These are phyloP conservation scores for Lycaon pictus DNA, from an alignment of 2,113 vertebrate species.

Conservation along the genomic window DNA sequence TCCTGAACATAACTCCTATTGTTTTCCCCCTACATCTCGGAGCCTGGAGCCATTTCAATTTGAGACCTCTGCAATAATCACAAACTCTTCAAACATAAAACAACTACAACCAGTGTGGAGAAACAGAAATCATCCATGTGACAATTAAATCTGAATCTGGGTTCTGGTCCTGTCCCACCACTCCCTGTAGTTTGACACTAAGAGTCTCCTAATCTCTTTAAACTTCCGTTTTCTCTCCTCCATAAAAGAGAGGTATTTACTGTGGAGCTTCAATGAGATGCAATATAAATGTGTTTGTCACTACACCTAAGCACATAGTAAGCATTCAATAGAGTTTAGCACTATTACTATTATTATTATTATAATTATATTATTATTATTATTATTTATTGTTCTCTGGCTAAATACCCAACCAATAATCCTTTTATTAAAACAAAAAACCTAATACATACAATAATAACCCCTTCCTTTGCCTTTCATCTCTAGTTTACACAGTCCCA, in stretches of 20 bases:
- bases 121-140: background rate
- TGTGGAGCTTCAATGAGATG: background rate
- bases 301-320: background rate
- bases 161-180: background rate
- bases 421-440: constrained; percentile 20
- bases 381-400: background rate
- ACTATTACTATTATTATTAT: background rate
- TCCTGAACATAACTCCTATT: background rate
- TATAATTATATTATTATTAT: background rate
- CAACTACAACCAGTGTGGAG: background rate
- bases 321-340: background rate
- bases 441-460: background rate
- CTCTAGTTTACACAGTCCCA: background rate
- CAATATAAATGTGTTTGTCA: background rate
- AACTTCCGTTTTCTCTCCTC: background rate
- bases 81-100: background rate
- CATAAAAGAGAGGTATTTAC: background rate
- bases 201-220: background rate
- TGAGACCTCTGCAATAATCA: background rate
- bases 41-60: background rate
- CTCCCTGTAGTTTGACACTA: background rate
- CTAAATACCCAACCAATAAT: background rate
- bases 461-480: background rate
- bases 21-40: background rate
- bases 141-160: background rate